Conservation (phyloP, 2,888 invertebrate genomes). For the Drosophila antonietae region DNA sequence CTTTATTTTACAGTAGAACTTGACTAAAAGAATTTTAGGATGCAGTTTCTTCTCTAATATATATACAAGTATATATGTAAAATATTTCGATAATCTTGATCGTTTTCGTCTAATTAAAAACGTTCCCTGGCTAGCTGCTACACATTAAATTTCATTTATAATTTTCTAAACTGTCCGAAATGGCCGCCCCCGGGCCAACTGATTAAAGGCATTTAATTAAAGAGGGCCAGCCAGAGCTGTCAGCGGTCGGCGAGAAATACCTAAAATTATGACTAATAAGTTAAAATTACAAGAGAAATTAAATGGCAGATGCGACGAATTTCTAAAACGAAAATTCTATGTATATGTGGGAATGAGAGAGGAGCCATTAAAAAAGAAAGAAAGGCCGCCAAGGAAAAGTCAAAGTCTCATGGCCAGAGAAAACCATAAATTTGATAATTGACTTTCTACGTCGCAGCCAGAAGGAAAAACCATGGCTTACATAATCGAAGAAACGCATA, state of each 20-base stretch:
- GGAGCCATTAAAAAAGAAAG: constrained; percentile 35
- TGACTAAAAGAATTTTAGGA: no score
- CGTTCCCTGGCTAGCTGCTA: background rate
- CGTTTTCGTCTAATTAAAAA: background rate
- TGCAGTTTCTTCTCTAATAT: background rate
- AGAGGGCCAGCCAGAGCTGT: constrained; percentile 50
- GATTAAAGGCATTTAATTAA: constrained; percentile 53
- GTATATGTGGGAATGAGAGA: constrained; percentile 57
- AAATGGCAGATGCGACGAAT: constrained; percentile 60
- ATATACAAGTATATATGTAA: background rate
- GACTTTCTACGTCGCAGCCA: constrained; percentile 61
- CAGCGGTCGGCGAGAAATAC: constrained; percentile 62
- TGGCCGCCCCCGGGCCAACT: constrained; percentile 14
- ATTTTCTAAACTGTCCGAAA: constrained; percentile 7
- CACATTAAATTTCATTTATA: constrained; percentile 20
- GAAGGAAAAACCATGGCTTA: constrained; percentile 62
- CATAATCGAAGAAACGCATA: constrained; percentile 78
- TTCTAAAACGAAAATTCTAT: constrained; percentile 24
- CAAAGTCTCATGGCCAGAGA: constrained; percentile 55
- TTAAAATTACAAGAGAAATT: constrained; percentile 76
- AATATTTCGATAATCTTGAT: constrained; percentile 14
- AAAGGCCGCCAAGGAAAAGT: constrained; percentile 52
- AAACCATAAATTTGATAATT: constrained; percentile 81
- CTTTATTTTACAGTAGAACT: no score
- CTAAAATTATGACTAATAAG: constrained; percentile 80